These are phyloP conservation scores for Ostrea edulis DNA, from an alignment of 1,140 invertebrate genomes.

Conservation along the genomic window DNA sequence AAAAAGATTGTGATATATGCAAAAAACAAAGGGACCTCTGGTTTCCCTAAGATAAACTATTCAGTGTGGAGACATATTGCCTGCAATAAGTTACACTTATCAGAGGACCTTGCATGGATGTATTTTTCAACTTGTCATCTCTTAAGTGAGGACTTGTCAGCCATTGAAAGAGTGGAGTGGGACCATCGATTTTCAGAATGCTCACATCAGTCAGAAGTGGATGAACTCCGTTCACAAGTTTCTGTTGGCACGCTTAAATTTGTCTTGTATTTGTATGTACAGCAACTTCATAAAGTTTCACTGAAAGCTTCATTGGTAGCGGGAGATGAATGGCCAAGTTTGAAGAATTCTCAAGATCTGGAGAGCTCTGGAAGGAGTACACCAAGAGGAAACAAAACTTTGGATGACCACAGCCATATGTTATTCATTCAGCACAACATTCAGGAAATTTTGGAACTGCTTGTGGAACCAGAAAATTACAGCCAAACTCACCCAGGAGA, in stretches of 20 bases:
- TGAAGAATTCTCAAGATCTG: constrained; percentile 65
- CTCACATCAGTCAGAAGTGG: neutral
- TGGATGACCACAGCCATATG: constrained; percentile 78
- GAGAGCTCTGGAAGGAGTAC: constrained; percentile 67
- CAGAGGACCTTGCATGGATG: constrained; percentile 79
- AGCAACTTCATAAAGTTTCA: constrained; percentile 78
- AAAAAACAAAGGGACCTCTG: constrained; percentile 75
- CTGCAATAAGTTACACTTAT: constrained; percentile 78
- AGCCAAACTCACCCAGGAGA: constrained; percentile 51
- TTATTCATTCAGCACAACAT: constrained; percentile 77
- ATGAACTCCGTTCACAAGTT: constrained; percentile 52
- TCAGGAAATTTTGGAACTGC: constrained; percentile 77
- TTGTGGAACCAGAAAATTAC: constrained; percentile 71
- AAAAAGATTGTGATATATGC: constrained; percentile 79
- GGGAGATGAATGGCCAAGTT: constrained; percentile 77
- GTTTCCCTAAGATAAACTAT: constrained; percentile 78
- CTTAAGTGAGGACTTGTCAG: constrained; percentile 64
- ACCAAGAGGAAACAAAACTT: constrained; percentile 72
- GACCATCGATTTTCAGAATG: constrained; percentile 63
- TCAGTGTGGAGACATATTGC: constrained; percentile 79
- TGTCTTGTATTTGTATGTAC: constrained; percentile 78
- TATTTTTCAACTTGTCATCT: constrained; percentile 77
- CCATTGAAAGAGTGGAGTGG: constrained; percentile 70
- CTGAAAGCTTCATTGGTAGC: constrained; percentile 77
- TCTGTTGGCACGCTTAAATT: constrained; percentile 75